Conservation (phyloP, 2,888 invertebrate genomes). For the Volucella inanis region DNA sequence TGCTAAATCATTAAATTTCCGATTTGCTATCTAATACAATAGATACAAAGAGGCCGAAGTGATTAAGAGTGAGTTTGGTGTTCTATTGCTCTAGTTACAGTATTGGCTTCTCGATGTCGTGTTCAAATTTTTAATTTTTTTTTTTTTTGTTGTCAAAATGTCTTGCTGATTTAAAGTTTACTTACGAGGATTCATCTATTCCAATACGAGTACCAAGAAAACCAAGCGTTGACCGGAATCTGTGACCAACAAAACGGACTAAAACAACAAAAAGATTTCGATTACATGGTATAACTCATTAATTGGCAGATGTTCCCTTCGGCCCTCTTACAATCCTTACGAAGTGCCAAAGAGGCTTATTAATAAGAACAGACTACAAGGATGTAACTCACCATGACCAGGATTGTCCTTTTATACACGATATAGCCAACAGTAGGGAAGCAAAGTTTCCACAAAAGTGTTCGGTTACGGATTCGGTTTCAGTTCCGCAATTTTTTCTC, state of each 20-base stretch:
- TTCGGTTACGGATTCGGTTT: conserved; percentile 40
- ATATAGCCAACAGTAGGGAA: background rate
- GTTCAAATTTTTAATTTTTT: conserved; percentile 46
- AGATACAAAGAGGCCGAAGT: background rate
- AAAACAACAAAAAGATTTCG: conserved; percentile 70
- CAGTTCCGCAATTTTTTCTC: background rate
- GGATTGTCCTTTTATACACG: conserved; percentile 1
- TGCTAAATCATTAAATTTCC: conserved; percentile 73
- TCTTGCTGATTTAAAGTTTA: conserved; percentile 51
- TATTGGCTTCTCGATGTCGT: conserved; percentile 50
- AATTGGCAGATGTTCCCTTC: conserved; percentile 70
- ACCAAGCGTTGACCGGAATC: background rate
- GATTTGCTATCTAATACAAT: conserved; percentile 46
- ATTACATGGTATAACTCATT: conserved; percentile 72
- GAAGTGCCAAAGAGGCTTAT: conserved; percentile 59
- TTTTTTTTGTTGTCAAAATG: conserved; percentile 34
- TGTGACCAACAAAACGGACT: conserved; percentile 18
- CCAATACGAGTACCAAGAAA: too few relatives aligned
- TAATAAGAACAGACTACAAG: conserved; percentile 55
- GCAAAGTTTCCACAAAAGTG: conserved; percentile 18
- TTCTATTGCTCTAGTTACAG: background rate
- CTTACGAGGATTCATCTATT: conserved; percentile 36
- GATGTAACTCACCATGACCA: conserved; percentile 51
- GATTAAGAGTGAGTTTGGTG: background rate
- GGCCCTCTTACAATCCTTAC: conserved; percentile 32